A percentile compares a stretch with the other conserved stretches of the same genome.
Evolutionary conservation across 1,140 invertebrate species (phyloP).

Genomic region (Aphaenogaster rudis): DNA sequence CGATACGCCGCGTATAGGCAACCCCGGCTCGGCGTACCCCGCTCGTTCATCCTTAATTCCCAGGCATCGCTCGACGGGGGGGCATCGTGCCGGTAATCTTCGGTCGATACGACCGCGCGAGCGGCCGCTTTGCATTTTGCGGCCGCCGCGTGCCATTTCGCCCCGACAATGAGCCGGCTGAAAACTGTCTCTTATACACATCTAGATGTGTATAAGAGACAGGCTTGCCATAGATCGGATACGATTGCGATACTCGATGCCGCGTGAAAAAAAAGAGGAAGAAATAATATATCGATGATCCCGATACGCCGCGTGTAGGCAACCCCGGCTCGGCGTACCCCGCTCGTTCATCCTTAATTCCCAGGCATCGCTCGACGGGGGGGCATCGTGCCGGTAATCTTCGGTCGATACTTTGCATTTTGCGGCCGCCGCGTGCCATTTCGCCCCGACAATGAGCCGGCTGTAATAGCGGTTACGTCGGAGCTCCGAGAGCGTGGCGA

Average conservation of each 20-base stretch:
- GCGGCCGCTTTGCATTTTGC: slow-evolving; percentile 40
- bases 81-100: slow-evolving; percentile 16
- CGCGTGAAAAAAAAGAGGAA: neutral
- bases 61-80: neutral
- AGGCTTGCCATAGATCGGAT: neutral
- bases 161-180: slow-evolving; percentile 44
- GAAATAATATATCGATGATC: neutral
- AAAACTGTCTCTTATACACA: too few species aligned
- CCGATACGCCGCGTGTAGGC: neutral
- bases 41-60: neutral
- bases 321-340: too few species aligned
- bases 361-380: neutral
- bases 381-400: slow-evolving; percentile 13
- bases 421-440: slow-evolving; percentile 40
- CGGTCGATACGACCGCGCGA: neutral
- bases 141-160: slow-evolving; percentile 46
- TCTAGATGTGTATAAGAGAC: too few species aligned
- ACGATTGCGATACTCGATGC: neutral
- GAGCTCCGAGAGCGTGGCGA: slow-evolving; percentile 25
- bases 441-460: slow-evolving; percentile 52
- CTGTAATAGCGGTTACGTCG: slow-evolving; percentile 45
- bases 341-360: neutral
- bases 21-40: too few species aligned
- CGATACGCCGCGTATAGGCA: neutral
- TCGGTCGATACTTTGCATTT: slow-evolving; percentile 42